These are phyloP conservation scores for Catocala fraxini DNA, from an alignment of 2,888 invertebrate genomes.

Conservation along the genomic window DNA sequence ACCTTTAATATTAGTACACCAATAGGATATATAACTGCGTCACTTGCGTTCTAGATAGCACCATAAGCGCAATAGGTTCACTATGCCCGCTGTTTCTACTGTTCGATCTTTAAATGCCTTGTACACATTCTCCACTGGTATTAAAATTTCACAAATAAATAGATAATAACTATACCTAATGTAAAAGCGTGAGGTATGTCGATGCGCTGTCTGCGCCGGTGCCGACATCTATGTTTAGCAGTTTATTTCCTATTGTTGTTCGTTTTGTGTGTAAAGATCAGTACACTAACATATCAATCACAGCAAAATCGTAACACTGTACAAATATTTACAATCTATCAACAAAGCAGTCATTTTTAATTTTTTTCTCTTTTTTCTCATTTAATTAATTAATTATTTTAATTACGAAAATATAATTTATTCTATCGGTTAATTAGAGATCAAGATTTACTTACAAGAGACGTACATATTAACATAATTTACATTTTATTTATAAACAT, in stretches of 20 bases:
- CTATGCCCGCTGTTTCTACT: background rate
- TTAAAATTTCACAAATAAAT: background rate
- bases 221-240: background rate
- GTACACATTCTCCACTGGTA: background rate
- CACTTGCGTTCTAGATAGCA: background rate
- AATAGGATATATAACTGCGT: background rate
- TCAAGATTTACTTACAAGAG: constrained; percentile 74
- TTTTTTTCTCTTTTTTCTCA: constrained; percentile 54
- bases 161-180: background rate
- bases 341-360: constrained; percentile 70
- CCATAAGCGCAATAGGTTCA: background rate
- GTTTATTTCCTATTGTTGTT: constrained; percentile 12
- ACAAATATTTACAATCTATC: constrained; percentile 74
- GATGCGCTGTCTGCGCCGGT: background rate
- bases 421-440: constrained; percentile 77
- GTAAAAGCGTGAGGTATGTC: too few species aligned
- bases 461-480: constrained; percentile 56
- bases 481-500: constrained; percentile 52
- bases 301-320: constrained; percentile 78
- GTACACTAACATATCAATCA: constrained; percentile 60
- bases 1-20: background rate
- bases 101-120: background rate
- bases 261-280: constrained; percentile 36
- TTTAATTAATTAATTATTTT: constrained; percentile 51
- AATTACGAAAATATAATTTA: constrained; percentile 84